Base-by-base conservation (phyloP, 2,888 invertebrate species). In the Agrochola lota region DNA sequence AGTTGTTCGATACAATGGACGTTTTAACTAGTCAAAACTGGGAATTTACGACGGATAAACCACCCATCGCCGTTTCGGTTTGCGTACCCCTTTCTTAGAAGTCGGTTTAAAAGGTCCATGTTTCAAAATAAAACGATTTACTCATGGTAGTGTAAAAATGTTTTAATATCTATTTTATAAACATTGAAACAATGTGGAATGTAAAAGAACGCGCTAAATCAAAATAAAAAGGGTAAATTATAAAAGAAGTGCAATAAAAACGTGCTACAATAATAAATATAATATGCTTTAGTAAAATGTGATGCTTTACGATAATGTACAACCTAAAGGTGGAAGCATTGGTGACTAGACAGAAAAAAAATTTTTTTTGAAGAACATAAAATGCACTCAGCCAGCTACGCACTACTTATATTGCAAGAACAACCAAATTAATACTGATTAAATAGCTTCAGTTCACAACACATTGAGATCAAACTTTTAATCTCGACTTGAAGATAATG, bases 331-430 rank as follows among this genome's bases (percentile, higher is more conserved):
- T 93, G 95, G 94, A 95, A 95, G 95, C 91, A 89, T 91, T 90
- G 88, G 90, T 95, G 95, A 96, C 96, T 96, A 96, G 96, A 96
- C 93, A 92, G 94, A 93, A 91, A 88, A 88, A 67, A 43, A 8
- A 0, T 2, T 20, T 20, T 92, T 92, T 90, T 78, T n/a, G 84
- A 91, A 92, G 89, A 91, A 92, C 87, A 90, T 83, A 88, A 79
- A 64, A 81, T 75, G 79, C 80, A 85, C 75, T 67, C 80, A 72
- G 76, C 83, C 89, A 77, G 81, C 85, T 86, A 75, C 80, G 57
- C 85, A 87, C 80, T 86, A 77, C 63, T 59, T 63, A 62, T 57
- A 72, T 62, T 64, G 49, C 43, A 69, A 75, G 49, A 72, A 80
- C 46, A 75, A 83, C 62, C 80, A 76, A 84, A 80, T 85, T 87